phyloP scores from a whole-genome alignment of 1,140 invertebrate species.

The Nasonia vitripennis region DNA sequence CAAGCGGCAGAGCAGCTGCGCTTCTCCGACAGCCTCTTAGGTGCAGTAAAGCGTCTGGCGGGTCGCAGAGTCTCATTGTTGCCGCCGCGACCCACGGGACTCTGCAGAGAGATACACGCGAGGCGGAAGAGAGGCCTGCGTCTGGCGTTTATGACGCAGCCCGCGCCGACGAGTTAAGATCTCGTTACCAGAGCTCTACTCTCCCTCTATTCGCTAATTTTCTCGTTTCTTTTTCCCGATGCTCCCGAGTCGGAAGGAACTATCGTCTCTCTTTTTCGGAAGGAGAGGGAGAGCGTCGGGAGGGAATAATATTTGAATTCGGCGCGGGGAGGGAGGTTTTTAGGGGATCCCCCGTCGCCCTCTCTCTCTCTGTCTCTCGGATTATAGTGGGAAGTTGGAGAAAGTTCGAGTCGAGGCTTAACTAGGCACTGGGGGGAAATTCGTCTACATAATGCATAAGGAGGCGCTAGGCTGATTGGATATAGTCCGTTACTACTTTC shows the following conservation, averaged over 20 bases:
- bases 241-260: background rate
- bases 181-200: constrained; percentile 58
- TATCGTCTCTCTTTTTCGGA: background rate
- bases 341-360: background rate
- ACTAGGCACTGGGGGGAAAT: constrained; percentile 47
- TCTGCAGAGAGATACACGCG: constrained; percentile 52
- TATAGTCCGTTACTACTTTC: constrained; percentile 43
- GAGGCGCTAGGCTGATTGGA: constrained; percentile 40
- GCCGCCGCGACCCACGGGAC: constrained; percentile 59
- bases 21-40: constrained; percentile 65
- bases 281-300: background rate
- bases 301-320: background rate
- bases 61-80: constrained; percentile 68
- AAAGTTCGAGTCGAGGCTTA: constrained; percentile 31
- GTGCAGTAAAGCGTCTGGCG: constrained; percentile 67
- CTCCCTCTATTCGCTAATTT: constrained; percentile 27
- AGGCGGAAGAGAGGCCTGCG: constrained; percentile 58
- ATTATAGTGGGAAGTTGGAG: constrained; percentile 10
- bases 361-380: background rate
- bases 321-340: background rate
- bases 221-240: background rate
- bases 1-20: background rate
- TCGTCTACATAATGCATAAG: constrained; percentile 44
- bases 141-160: constrained; percentile 70
- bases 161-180: constrained; percentile 65